These are phyloP conservation scores for Ptilonorhynchus violaceus DNA, from an alignment of 2,113 vertebrate species.

Conservation along the genomic window DNA sequence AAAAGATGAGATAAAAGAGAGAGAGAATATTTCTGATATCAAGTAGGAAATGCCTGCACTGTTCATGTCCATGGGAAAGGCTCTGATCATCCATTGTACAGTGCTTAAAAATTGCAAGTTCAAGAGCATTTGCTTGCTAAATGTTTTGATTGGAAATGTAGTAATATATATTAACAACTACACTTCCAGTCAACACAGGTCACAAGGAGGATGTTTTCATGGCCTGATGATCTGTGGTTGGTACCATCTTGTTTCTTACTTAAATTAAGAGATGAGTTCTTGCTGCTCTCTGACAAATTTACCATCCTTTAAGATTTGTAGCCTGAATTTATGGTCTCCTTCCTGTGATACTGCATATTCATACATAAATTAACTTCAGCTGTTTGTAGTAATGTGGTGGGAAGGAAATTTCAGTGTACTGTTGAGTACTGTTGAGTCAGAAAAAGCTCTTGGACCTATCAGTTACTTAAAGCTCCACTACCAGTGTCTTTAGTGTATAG, in stretches of 20 bases:
- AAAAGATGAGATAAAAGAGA: not conserved
- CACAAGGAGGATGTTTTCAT: not conserved
- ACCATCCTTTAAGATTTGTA: not conserved
- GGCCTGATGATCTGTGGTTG: not conserved
- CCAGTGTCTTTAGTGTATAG: not conserved
- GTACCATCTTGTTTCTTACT: not conserved
- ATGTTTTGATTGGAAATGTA: not conserved
- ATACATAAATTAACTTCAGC: not conserved
- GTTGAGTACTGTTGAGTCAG: too few relatives aligned
- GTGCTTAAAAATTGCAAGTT: not conserved
- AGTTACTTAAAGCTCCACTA: not conserved
- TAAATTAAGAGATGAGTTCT: not conserved
- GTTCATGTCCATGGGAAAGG: not conserved
- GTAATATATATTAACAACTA: not conserved
- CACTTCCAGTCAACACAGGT: not conserved
- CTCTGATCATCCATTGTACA: not conserved
- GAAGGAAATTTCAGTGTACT: not conserved
- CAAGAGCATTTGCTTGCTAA: not conserved
- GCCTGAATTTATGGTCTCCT: not conserved
- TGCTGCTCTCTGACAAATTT: not conserved
- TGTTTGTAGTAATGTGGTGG: not conserved
- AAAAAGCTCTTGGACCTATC: rapidly evolving
- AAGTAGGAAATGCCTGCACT: not conserved
- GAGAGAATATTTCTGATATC: not conserved
- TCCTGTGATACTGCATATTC: not conserved